These are phyloP conservation scores for Spinus pinus DNA, from an alignment of 2,797 vertebrate genomes.

Conservation along the genomic window DNA sequence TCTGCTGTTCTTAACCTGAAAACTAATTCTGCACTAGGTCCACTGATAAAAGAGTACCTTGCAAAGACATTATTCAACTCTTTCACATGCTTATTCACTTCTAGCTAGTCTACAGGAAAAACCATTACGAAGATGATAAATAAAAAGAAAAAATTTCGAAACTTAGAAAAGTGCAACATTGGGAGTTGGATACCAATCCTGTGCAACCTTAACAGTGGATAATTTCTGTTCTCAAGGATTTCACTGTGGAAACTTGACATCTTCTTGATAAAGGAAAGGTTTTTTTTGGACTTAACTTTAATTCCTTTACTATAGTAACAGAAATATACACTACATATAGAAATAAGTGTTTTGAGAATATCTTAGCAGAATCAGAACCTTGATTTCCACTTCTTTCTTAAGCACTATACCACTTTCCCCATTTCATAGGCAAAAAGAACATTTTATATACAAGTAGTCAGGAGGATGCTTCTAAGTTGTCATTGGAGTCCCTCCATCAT, in stretches of 20 bases:
- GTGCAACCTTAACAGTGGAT: not conserved
- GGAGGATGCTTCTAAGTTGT: not conserved
- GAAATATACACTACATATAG: not conserved
- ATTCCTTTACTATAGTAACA: not conserved
- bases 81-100: not conserved
- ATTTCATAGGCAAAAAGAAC: not conserved
- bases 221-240: not conserved
- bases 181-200: not conserved
- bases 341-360: not conserved
- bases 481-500: not conserved
- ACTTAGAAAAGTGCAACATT: not conserved
- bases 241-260: not conserved
- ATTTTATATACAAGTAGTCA: not conserved
- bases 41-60: not conserved
- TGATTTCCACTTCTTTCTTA: not conserved
- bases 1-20: not conserved
- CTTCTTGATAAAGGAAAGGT: not conserved
- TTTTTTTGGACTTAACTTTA: not conserved
- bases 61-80: not conserved
- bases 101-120: not conserved
- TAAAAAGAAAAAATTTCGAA: not conserved
- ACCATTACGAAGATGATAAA: not conserved
- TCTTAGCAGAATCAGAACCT: not conserved
- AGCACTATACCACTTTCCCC: not conserved
- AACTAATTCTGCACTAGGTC: not conserved